Conservation (phyloP, 1,140 invertebrate species). For the Anagrus nilaparvatae region DNA sequence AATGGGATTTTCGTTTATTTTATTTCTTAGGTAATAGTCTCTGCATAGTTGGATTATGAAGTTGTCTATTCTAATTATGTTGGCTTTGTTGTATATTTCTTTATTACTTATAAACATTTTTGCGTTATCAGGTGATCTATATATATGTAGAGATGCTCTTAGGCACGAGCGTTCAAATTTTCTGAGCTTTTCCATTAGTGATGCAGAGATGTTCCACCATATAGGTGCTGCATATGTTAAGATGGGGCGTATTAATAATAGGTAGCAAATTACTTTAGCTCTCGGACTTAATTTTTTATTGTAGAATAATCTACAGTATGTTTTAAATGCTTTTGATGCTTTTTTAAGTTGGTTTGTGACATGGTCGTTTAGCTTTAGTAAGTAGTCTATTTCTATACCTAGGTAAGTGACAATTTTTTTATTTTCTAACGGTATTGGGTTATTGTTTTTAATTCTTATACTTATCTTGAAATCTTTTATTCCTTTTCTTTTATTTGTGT, state of each 20-base stretch:
- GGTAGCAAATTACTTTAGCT: not conserved
- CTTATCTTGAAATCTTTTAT: not conserved
- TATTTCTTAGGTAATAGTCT: not conserved
- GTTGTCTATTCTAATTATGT: constrained; percentile 3
- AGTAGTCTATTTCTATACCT: not conserved
- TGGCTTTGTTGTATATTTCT: constrained; percentile 3
- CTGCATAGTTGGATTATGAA: constrained; percentile 2
- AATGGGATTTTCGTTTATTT: not conserved
- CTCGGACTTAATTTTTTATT: not conserved
- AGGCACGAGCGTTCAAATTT: not conserved
- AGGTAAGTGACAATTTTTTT: not conserved
- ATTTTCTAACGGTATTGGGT: not conserved
- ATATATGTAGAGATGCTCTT: not conserved
- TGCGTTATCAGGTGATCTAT: not conserved
- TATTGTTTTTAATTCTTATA: not conserved
- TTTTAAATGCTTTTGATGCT: not conserved
- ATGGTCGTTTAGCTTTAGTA: not conserved
- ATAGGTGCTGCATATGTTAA: not conserved
- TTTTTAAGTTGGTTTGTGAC: not conserved
- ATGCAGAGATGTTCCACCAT: not conserved
- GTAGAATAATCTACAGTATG: not conserved
- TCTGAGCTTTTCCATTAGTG: not conserved
- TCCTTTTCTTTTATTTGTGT: not conserved
- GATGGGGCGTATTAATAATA: not conserved
- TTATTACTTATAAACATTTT: not conserved